Percentiles rank a stretch among this genome's conserved stretches.
Evolutionary conservation across 2,113 vertebrate species (phyloP).

Genomic region (Scortum barcoo): DNA sequence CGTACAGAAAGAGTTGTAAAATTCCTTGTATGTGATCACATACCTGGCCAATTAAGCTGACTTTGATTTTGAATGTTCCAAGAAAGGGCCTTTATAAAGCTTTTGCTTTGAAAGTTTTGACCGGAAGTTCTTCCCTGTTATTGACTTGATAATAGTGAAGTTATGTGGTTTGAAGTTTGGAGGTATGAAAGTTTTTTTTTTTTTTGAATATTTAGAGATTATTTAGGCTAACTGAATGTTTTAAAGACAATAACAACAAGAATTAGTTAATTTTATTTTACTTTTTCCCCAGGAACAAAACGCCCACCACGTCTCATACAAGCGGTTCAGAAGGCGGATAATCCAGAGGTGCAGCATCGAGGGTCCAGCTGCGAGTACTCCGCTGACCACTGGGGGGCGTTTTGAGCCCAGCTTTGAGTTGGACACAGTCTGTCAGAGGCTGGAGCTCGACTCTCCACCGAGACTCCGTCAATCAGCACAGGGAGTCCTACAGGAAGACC

Average conservation of each 20-base stretch:
- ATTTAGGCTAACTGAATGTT: neutral
- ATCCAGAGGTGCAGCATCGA: conserved; percentile 14
- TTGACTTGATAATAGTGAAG: neutral
- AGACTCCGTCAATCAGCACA: conserved; percentile 1
- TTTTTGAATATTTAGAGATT: neutral
- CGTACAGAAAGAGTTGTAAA: no score
- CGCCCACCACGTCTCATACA: conserved; percentile 44
- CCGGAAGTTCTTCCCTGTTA: neutral
- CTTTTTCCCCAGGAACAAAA: conserved; percentile 44
- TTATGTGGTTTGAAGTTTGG: neutral
- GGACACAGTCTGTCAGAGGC: conserved; percentile 70
- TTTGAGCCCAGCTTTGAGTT: conserved; percentile 54
- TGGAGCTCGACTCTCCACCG: conserved; percentile 73
- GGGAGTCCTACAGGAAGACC: neutral
- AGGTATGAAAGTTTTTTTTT: neutral
- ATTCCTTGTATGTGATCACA: no score
- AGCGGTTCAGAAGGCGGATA: conserved; percentile 72
- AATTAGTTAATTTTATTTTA: neutral
- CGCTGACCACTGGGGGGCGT: conserved; percentile 82
- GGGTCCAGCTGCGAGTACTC: conserved; percentile 75
- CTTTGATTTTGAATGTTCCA: no score
- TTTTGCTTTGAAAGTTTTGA: conserved; percentile 9
- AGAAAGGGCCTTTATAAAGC: neutral
- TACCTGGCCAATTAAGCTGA: no score
- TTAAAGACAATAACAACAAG: neutral